Base-by-base conservation (phyloP, 2,113 vertebrate species). In the Solea solea region DNA sequence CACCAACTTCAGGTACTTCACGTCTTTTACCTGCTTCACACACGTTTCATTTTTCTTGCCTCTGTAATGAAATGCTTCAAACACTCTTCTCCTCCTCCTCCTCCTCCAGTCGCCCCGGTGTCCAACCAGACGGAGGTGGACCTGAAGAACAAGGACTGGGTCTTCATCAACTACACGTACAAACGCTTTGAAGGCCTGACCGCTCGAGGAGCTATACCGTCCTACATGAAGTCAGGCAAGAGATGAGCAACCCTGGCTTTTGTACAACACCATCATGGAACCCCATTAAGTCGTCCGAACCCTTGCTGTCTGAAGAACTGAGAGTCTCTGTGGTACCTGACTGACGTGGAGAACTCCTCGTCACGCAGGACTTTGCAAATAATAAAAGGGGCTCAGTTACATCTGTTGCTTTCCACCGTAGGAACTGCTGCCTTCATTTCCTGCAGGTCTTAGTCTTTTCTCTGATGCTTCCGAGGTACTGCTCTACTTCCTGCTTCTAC, bases 141-240 rank as follows among this genome's bases (percentile, higher is more conserved):
- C 89, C 95, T 97, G 89, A 99, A 99, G 93, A 99, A 95, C 93
- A 99, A 99, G 76, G 98, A 99, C 93, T 99, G 98, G 98, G 98
- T 99, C 89, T 99, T 99, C 91, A 95, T 99, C 93, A 99, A 99
- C 87, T 99, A 99, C 88, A 99, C 97, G 1, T 99, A 99, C 92
- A 99, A 99, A 55, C 97, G 97, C 74, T 99, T 99, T 0, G 98
- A 99, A 77, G 98, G 98, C 21, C 93, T 99, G 78, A 99, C 98
- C 0, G 97, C 98, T 2, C 94, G 98, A 58, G 97, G 98, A 28
- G 96, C 97, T 0, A 98, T 99, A 41, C 98, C 97, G 4, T 97
- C 97, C 86, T 99, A 98, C 40, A 99, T 98, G 96, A 99, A 98
- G 90, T 94, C 94, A 4, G 94, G 95, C 15, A 99, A 99, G 78